Base-by-base conservation (phyloP, 2,888 invertebrate species). In the Crocallis elinguaria region DNA sequence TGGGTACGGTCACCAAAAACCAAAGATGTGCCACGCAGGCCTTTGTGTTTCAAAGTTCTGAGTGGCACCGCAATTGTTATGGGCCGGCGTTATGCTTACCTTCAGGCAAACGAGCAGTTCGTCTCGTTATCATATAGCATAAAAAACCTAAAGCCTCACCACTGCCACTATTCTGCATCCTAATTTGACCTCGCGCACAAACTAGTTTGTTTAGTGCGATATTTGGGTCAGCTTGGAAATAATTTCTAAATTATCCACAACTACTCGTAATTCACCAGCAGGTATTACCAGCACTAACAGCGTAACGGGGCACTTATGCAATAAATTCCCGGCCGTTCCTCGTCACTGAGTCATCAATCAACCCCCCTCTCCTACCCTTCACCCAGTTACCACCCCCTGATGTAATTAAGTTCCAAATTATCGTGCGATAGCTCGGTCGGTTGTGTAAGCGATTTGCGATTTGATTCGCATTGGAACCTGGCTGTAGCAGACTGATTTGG, bases 361-460 rank as follows among this genome's bases (percentile, higher is more conserved):
- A 62, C 62, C 66, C 66, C 57, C 48, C 37, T 37, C 54, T 23
- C 52, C 27, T 8, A 66, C 67, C 57, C 38, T 43, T 29, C 45
- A 41, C 49, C 51, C 46, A 49, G 53, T 64, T 46, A 57, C 57
- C 62, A 58, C 35, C 62, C 49, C 49, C 64, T 52, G 60, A 30
- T 67, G 75, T 80, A 80, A 80, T 80, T 80, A 81, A 77, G 77
- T 73, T 67, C 64, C 75, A 69, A 74, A 77, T 75, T 70, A 77
- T 78, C 29, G 38, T 17, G 21, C 13, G 11, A 42, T 42, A 32
- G 30, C 19, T 17, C 41, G 49, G 67, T 63, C 65, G 33, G 63
- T 61, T 66, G 57, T 60, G 54, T 55, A 30, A 37, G 32, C 32
- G 36, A 54, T 29, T 52, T 56, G 41, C 42, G 48, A 54, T 42